Evolutionary conservation across 2,888 invertebrate species (phyloP).

Genomic region (Yponomeuta cagnagella): DNA sequence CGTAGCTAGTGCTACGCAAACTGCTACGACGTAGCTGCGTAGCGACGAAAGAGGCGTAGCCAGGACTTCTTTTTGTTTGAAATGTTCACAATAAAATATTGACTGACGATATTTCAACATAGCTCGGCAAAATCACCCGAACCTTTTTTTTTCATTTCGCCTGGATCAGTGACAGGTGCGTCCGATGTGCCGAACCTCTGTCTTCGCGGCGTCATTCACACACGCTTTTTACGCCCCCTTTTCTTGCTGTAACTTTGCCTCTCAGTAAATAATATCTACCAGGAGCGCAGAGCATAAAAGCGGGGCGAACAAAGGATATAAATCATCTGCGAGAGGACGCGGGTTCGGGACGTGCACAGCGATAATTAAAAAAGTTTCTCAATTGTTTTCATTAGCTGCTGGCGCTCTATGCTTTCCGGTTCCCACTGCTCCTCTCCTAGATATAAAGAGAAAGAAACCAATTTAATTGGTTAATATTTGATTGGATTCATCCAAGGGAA

Average conservation of each 20-base stretch:
- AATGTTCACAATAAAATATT: too few relatives aligned
- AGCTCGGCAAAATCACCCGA: not conserved
- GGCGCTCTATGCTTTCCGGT: constrained; percentile 9
- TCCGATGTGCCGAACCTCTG: constrained; percentile 3
- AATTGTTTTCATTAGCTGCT: constrained; percentile 16
- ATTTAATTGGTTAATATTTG: not conserved
- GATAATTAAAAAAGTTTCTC: constrained; percentile 17
- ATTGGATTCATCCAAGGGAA: not conserved
- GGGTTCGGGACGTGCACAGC: constrained; percentile 12
- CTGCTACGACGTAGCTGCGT: not conserved
- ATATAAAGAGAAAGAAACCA: not conserved
- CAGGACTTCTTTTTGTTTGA: too few relatives aligned
- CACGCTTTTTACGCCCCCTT: not conserved
- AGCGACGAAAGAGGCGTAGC: not conserved
- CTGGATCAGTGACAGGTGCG: constrained; percentile 1
- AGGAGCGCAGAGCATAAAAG: constrained; percentile 11
- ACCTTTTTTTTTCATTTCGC: not conserved
- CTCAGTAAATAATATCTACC: constrained; percentile 9
- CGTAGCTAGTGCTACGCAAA: constrained; percentile 1
- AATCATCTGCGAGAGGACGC: constrained; percentile 15
- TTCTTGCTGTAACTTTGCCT: constrained; percentile 1
- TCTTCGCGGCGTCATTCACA: constrained; percentile 1
- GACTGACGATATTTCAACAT: too few relatives aligned
- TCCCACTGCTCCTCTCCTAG: not conserved
- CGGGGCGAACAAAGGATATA: constrained; percentile 15